phyloP scores from a whole-genome alignment of 1,140 invertebrate species.

The Listronotus bonariensis region DNA sequence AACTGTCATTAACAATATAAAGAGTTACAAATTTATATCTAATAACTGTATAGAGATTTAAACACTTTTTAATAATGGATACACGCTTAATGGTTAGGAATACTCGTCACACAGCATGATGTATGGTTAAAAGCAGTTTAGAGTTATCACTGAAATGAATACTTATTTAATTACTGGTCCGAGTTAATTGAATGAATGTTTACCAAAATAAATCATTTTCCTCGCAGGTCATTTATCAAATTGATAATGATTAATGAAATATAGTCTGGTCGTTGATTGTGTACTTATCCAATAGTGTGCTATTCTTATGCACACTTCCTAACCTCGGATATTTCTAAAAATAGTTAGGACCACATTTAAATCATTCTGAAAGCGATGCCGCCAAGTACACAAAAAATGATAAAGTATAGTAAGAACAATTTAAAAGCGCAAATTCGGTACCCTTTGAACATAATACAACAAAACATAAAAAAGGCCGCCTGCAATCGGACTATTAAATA shows the following conservation, averaged over 20 bases:
- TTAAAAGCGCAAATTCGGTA: too few relatives aligned
- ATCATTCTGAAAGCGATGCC: too few relatives aligned
- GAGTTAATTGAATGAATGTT: slow-evolving; percentile 24
- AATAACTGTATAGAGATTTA: neutral
- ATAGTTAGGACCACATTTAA: too few relatives aligned
- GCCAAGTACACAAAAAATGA: too few relatives aligned
- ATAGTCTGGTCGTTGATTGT: slow-evolving; percentile 8
- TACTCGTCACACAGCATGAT: slow-evolving; percentile 1
- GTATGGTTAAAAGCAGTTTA: slow-evolving; percentile 19
- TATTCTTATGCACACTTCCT: too few relatives aligned
- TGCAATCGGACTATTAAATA: too few relatives aligned
- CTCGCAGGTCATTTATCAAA: slow-evolving; percentile 16
- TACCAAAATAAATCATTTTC: slow-evolving; percentile 21
- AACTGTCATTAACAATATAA: too few relatives aligned
- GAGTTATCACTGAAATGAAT: slow-evolving; percentile 19
- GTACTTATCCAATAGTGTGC: neutral
- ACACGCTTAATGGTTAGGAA: slow-evolving; percentile 1
- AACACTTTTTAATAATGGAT: neutral
- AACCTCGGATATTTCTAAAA: too few relatives aligned
- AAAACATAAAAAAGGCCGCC: too few relatives aligned
- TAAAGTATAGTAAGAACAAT: too few relatives aligned
- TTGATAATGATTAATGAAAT: neutral
- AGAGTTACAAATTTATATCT: too few relatives aligned
- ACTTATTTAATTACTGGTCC: slow-evolving; percentile 22
- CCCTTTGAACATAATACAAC: too few relatives aligned